phyloP scores from a whole-genome alignment of 1,140 invertebrate genomes.

The Formica exsecta region DNA sequence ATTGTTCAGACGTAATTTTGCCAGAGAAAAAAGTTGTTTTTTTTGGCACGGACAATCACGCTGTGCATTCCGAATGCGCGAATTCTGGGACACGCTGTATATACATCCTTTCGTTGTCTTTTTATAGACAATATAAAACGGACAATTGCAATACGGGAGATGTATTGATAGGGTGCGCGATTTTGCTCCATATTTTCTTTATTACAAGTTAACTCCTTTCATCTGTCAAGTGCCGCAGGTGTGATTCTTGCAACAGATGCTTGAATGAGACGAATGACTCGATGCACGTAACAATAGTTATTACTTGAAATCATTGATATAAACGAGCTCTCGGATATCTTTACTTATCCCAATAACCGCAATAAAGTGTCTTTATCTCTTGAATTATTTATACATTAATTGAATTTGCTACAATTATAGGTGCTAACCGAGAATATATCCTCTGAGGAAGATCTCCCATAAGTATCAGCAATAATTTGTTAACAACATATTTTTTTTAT shows the following conservation, averaged over 20 bases:
- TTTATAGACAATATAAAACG: neutral
- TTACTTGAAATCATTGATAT: conserved; percentile 51
- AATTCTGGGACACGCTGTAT: too few species aligned
- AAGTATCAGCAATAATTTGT: neutral
- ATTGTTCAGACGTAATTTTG: too few species aligned
- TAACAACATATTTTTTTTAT: neutral
- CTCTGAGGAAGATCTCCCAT: neutral
- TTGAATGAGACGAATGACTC: conserved; percentile 29
- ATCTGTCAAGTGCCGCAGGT: conserved; percentile 6
- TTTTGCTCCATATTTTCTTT: neutral
- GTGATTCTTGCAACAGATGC: conserved; percentile 63
- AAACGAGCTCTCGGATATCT: conserved; percentile 16
- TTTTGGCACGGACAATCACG: too few species aligned
- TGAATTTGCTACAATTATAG: neutral
- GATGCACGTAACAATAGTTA: conserved; percentile 36
- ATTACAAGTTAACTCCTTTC: conserved; percentile 32
- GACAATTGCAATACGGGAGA: neutral
- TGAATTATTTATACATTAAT: conserved; percentile 22
- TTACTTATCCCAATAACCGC: neutral
- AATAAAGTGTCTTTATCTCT: neutral
- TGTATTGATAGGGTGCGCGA: neutral
- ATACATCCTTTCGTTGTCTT: too few species aligned
- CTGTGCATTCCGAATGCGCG: too few species aligned
- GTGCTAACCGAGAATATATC: neutral
- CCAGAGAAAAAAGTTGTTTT: too few species aligned